Evolutionary conservation across 2,113 vertebrate genomes (phyloP), one percentile per base, ranked within the genome.

Genomic region (Spea multiplicata): DNA sequence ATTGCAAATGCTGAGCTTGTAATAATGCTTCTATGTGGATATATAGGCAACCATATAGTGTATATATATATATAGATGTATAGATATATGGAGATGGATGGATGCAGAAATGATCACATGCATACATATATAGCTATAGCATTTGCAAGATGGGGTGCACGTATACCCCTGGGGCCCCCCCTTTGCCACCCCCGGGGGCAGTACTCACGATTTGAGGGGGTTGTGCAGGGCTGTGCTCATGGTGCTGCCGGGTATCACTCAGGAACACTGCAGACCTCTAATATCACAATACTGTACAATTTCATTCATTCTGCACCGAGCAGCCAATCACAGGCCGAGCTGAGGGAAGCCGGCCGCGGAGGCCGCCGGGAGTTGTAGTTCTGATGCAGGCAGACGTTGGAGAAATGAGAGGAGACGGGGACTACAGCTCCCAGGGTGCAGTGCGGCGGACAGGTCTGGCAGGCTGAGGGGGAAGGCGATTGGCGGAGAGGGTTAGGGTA

Each of bases 191-290:
- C 14, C 30, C n/a, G 61, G 61, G 61, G 5, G 61, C 61, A 30
- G 16, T 80, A 95, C 91, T 94, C 89, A 95, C 93, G 95, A 93
- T 95, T 95, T 95, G 87, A 95, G 93, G 86, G 95, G 95, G 89
- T 95, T 93, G 90, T 95, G 95, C 87, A 95, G 92, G 90, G 93
- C 95, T 91, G 95, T 95, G 89, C 93, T 95, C 95, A 96, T 97
- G 93, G 95, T 95, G 93, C 89, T 92, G 91, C 91, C 73, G 70
- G 91, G 91, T 91, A 89, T 92, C 89, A 90, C 89, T 93, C 92
- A 91, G 92, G 91, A 94, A 92, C 90, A 93, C 94, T 92, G 94
- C 95, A 93, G 93, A 91, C 93, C 93, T 94, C 92, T 93, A 94
- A 92, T 93, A 93, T 94, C 93, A 90, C 93, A 92, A 94, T 94